phyloP scores from a whole-genome alignment of 2,113 vertebrate genomes.

The Catharus bicknelli region DNA sequence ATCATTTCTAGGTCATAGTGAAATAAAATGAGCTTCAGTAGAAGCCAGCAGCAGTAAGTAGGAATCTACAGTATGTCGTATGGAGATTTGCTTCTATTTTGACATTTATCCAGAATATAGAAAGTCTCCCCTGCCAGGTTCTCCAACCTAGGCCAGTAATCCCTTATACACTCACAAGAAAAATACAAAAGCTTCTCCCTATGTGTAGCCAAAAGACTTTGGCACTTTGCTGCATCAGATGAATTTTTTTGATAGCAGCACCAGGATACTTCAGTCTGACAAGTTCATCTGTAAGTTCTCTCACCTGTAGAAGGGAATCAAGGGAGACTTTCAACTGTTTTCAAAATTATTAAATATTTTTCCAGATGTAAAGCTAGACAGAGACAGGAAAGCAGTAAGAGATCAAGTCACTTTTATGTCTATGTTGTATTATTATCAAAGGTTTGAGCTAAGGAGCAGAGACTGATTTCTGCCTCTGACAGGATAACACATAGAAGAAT shows the following conservation, averaged over 20 bases:
- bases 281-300: neutral
- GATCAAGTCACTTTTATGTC: neutral
- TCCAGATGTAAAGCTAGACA: conserved; percentile 36
- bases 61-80: conserved; percentile 34
- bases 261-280: neutral
- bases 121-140: conserved; percentile 30
- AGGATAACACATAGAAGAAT: neutral
- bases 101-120: conserved; percentile 37
- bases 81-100: conserved; percentile 52
- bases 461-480: neutral
- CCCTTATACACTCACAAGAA: conserved; percentile 10
- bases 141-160: conserved; percentile 15
- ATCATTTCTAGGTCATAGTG: neutral
- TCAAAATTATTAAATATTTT: conserved; percentile 41
- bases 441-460: conserved; percentile 7
- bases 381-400: conserved; percentile 19
- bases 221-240: neutral
- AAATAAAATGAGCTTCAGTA: conserved; percentile 37
- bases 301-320: conserved; percentile 14
- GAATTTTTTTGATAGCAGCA: conserved; percentile 1
- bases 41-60: conserved; percentile 37
- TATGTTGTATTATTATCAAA: neutral
- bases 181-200: conserved; percentile 28
- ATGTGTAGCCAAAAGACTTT: neutral
- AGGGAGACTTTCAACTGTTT: conserved; percentile 1